A percentile compares a stretch with the other conserved stretches of the same genome.
Evolutionary conservation across 2,797 vertebrate genomes (phyloP).

Genomic region (Chrysocyon brachyurus): DNA sequence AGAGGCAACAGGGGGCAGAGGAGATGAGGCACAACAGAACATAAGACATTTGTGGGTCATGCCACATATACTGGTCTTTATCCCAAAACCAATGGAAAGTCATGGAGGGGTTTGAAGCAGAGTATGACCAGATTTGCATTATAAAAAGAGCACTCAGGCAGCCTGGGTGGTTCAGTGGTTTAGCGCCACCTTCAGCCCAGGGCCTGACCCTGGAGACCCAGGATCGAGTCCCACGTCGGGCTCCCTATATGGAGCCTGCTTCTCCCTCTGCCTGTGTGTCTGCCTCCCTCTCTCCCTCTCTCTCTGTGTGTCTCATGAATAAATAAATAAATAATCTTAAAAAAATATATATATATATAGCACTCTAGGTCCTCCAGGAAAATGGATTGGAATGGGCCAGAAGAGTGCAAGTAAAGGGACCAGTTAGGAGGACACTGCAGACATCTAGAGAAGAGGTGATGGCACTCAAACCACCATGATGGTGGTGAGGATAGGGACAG

Average conservation of each 20-base stretch:
- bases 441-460: background rate
- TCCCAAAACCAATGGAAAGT: background rate
- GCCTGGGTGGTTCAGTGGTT: too few relatives aligned
- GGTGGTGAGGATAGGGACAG: background rate
- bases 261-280: too few relatives aligned
- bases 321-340: too few relatives aligned
- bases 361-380: background rate
- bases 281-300: too few relatives aligned
- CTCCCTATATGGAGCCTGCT: too few relatives aligned
- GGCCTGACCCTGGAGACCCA: too few relatives aligned
- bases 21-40: background rate
- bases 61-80: background rate
- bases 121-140: background rate
- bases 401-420: too few relatives aligned
- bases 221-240: too few relatives aligned
- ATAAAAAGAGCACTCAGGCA: background rate
- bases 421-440: background rate
- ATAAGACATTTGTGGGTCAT: background rate
- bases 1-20: background rate
- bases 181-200: too few relatives aligned
- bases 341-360: too few relatives aligned
- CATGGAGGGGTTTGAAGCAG: background rate
- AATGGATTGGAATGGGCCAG: background rate
- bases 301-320: too few relatives aligned
- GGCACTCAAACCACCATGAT: background rate